Base-by-base conservation (phyloP, 2,888 invertebrate genomes). In the Hedya salicella region DNA sequence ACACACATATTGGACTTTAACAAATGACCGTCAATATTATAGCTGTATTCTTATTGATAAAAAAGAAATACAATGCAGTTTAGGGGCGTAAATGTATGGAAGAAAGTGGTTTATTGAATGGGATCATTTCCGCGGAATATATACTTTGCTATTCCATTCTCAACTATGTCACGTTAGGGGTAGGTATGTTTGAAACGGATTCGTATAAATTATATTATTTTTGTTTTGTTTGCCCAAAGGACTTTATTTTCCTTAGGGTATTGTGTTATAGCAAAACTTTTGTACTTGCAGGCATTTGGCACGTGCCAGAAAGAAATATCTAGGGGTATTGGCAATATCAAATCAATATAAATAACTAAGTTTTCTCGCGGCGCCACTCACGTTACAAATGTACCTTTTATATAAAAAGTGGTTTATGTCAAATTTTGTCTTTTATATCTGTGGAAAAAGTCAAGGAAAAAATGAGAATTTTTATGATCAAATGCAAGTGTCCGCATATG, bases 141-240 rank as follows among this genome's bases (percentile, higher is more conserved):
- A 53, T 32, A 48, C 53, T 59, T 59, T 50, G 25, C 21, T 39
- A 48, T 40, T 25, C 53, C 39, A 62, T 62, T 62, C 17, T 25
- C 54, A 39, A 54, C 42, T 54, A 48, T 62, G 25, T 54, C 53
- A 62, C 48, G 62, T 52, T 42, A 52, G 57, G 32, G 46, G 57
- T 48, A 48, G 25, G 61, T 61, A 61, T 30, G 42, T 30, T 32
- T 44, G 32, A 50, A 30, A 42, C 44, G 61, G 52, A 62, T 52
- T 62, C 61, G 52, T 62, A 62, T 52, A 62, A 62, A 62, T 62
- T 62, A 30, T 52, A 62, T 62, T 62, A 44, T 62, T 52, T 62
- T 52, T 62, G 61, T 62, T 62, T 62, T 52, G 61, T 62, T 42
- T 42, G 52, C 52, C 52, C 42, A 62, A 52, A 62, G 52, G 61